Conservation (phyloP, 2,113 vertebrate genomes). For the Oryzias curvinotus region DNA sequence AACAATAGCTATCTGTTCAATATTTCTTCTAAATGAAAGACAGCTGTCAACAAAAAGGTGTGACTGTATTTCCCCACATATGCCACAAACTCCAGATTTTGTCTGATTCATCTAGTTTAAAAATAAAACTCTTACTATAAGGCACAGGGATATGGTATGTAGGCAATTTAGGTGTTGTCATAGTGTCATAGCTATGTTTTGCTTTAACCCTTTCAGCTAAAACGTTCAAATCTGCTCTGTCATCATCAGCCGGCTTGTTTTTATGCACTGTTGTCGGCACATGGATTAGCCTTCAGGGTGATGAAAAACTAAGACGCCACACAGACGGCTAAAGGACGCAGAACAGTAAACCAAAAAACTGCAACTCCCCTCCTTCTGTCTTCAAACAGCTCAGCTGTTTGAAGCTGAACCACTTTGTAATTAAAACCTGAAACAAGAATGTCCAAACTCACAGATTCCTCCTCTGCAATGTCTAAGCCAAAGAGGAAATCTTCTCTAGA, state of each 20-base stretch:
- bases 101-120: neutral
- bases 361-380: neutral
- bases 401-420: too few relatives aligned
- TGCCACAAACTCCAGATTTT: too few relatives aligned
- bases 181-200: rapidly evolving
- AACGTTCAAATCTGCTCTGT: neutral
- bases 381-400: neutral
- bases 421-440: too few relatives aligned
- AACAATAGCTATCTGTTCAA: too few relatives aligned
- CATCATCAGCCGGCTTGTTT: neutral
- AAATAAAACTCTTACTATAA: slow-evolving; percentile 2
- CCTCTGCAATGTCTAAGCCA: too few relatives aligned
- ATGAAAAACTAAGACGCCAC: neutral
- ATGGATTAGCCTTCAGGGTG: neutral
- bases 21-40: too few relatives aligned
- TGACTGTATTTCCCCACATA: too few relatives aligned
- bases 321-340: neutral
- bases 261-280: neutral
- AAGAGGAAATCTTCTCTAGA: too few relatives aligned
- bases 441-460: too few relatives aligned
- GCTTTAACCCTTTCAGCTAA: neutral
- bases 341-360: neutral
- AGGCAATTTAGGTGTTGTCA: neutral
- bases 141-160: neutral
- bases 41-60: too few relatives aligned